Base-by-base conservation (phyloP, 2,888 invertebrate species). In the Polydrusus tereticollis region DNA sequence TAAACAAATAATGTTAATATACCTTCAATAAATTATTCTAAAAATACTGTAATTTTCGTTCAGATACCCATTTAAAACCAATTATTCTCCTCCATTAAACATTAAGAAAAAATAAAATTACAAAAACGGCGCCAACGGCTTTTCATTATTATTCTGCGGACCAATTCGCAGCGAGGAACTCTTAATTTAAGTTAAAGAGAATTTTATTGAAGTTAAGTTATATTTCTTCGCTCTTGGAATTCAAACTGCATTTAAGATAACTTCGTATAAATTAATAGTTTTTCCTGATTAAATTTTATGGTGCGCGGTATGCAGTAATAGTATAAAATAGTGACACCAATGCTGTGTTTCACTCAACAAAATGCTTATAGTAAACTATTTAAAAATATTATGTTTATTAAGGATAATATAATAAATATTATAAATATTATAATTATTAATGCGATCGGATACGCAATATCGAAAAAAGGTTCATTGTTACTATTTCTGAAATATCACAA, bases 121-220 rank as follows among this genome's bases (percentile, higher is more conserved):
- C 38, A 65, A 21, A 45, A 47, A 47, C 20, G 62, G 57, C 50
- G 43, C 33, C 43, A 47, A 38, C 12, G 26, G 21, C 26, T 65
- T 65, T 57, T 41, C 41, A 55, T 65, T 65, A 65, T 55, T 65
- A 65, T 65, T 65, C 65, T 38, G 52, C 36, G 10, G 64, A 52
- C 50, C 50, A 29, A 38, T 50, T 52, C 64, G 23, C 36, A 52
- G 36, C 45, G 29, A 65, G 65, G 57, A 41, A 55, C 55, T 52
- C 50, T 60, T 63, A 47, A 63, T 63, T 57, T 55, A 41, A 65
- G 65, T 55, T 65, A 65, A 65, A 55, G 43, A 41, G 50, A 65
- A 65, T 65, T 65, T 65, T 65, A 65, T 65, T 55, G 65, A 65
- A 52, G 36, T 43, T 55, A 36, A 65, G 55, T 65, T 65, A 50